These are phyloP conservation scores for Stichopus horrens DNA, from an alignment of 53 echinoderm and acorn worm species.

Conservation along the genomic window DNA sequence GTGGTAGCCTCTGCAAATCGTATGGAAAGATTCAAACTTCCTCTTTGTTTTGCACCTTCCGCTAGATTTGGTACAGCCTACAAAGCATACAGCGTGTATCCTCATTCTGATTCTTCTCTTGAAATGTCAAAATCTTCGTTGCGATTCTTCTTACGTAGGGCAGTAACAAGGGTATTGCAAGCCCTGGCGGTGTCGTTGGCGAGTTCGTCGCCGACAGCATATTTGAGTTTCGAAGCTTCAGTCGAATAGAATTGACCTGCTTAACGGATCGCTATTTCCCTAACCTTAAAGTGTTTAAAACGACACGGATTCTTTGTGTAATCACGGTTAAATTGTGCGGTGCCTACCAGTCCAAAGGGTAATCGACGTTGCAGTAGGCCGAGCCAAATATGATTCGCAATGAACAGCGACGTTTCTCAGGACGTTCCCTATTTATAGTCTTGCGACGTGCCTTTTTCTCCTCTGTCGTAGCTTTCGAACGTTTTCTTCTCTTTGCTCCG, in stretches of 20 bases:
- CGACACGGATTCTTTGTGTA: conserved; percentile 64
- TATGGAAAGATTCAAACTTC: conserved; percentile 34
- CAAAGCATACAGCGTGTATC: conserved; percentile 50
- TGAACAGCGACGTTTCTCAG: neutral
- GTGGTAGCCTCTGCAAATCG: neutral
- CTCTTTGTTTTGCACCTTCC: conserved; percentile 43
- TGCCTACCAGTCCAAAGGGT: conserved; percentile 53
- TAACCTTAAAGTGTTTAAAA: conserved; percentile 49
- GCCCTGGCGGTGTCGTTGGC: neutral
- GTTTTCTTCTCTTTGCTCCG: no score
- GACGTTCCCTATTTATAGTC: neutral
- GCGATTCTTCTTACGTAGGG: conserved; percentile 36
- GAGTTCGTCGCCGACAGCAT: neutral
- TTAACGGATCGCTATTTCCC: neutral
- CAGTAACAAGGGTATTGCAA: conserved; percentile 51
- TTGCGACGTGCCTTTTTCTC: neutral
- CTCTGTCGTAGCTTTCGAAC: no score
- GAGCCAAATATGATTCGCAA: conserved; percentile 50
- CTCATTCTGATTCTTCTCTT: neutral
- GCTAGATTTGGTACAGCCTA: conserved; percentile 71
- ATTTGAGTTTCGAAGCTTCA: neutral
- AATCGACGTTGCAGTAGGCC: conserved; percentile 61
- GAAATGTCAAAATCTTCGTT: neutral
- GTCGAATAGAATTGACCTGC: neutral
- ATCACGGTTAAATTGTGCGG: conserved; percentile 43